Evolutionary conservation across 30 jellyfish, hydroid and myxozoan species (phyloP).

Genomic region (Pseudorhiza aurosa): DNA sequence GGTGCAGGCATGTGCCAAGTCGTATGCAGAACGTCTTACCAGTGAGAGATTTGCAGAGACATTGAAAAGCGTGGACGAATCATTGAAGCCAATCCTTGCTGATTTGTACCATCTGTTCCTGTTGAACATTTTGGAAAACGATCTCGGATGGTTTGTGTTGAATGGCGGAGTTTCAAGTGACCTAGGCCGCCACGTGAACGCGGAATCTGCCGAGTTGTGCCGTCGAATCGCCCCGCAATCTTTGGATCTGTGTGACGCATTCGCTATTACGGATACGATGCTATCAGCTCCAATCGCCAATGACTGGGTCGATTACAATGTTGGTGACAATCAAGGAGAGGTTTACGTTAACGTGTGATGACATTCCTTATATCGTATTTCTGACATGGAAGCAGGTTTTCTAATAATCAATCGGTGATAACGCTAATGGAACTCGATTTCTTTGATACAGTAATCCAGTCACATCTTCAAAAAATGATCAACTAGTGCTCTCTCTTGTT

Average conservation of each 20-base stretch:
- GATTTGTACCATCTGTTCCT: constrained; percentile 65
- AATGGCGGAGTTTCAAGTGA: constrained; percentile 68
- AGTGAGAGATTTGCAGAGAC: constrained; percentile 73
- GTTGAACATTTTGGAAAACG: constrained; percentile 56
- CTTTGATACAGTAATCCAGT: not conserved
- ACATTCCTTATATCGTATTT: not conserved
- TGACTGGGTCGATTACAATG: constrained; percentile 91
- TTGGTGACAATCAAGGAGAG: constrained; percentile 90
- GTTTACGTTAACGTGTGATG: constrained; percentile 2
- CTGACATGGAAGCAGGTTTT: not conserved
- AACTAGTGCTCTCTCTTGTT: no score
- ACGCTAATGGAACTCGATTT: not conserved
- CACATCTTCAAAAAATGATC: not conserved
- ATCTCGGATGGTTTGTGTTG: constrained; percentile 83
- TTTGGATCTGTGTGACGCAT: constrained; percentile 79
- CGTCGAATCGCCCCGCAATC: constrained; percentile 80
- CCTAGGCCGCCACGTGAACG: constrained; percentile 53
- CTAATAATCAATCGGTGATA: not conserved
- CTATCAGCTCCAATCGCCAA: constrained; percentile 91
- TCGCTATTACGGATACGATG: constrained; percentile 86
- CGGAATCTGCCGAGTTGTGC: constrained; percentile 62
- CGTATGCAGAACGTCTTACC: constrained; percentile 86
- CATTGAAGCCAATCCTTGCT: constrained; percentile 60
- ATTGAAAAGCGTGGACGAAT: constrained; percentile 63
- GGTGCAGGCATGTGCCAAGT: constrained; percentile 79